A percentile compares a stretch with the other conserved stretches of the same genome.
These are phyloP conservation scores for Thelaira solivaga DNA, from an alignment of 2,888 invertebrate genomes.

Conservation along the genomic window DNA sequence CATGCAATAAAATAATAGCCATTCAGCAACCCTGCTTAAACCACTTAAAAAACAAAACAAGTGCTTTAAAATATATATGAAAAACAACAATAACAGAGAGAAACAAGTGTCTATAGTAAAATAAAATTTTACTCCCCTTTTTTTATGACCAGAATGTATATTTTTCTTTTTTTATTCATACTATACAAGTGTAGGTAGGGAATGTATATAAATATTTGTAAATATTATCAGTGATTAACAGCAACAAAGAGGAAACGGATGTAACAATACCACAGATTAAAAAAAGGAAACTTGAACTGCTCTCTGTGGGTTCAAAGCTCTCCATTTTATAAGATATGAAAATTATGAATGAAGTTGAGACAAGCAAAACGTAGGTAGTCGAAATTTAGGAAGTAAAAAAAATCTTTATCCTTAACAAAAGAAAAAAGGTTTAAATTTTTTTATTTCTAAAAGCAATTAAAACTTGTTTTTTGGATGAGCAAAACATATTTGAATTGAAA, in stretches of 20 bases:
- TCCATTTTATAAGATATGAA: background rate
- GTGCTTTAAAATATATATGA: background rate
- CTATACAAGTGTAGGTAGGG: slow-evolving; percentile 1
- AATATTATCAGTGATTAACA: slow-evolving; percentile 28
- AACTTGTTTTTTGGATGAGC: too few relatives aligned
- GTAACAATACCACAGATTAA: background rate
- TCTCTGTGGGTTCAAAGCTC: background rate
- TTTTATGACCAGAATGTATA: background rate
- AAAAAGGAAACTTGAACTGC: background rate
- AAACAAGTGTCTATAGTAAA: slow-evolving; percentile 26
- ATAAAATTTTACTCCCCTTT: slow-evolving; percentile 39
- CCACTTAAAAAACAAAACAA: background rate
- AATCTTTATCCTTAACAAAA: background rate
- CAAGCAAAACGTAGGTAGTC: background rate
- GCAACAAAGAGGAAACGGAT: slow-evolving; percentile 42
- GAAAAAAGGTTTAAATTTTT: too few relatives aligned
- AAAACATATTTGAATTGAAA: too few relatives aligned
- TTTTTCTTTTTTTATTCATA: background rate
- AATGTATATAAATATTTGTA: slow-evolving; percentile 27
- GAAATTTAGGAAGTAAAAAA: background rate
- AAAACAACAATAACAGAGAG: background rate
- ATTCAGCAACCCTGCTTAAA: background rate
- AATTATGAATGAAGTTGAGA: slow-evolving; percentile 30
- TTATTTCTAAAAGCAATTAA: too few relatives aligned
- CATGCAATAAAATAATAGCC: too few relatives aligned